Conservation (phyloP, 2,888 invertebrate genomes). For the Sarcophaga rosellei region DNA sequence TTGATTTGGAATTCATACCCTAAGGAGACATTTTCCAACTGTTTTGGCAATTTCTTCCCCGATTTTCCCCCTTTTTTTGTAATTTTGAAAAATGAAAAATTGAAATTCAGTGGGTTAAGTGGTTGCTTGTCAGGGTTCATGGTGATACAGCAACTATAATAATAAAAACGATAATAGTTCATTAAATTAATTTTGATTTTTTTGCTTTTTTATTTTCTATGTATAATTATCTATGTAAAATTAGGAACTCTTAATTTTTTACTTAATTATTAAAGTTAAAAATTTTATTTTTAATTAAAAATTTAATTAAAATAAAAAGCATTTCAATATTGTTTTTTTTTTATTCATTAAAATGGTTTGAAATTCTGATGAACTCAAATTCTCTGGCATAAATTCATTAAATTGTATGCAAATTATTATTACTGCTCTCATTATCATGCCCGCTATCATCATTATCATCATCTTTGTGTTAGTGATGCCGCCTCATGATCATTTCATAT, state of each 20-base stretch:
- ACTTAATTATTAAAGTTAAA: not conserved
- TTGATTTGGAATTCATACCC: not conserved
- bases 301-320: slow-evolving; percentile 4
- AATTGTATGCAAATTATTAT: slow-evolving; percentile 29
- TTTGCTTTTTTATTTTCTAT: too few species aligned
- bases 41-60: not conserved
- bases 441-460: not conserved
- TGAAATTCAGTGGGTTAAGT: slow-evolving; percentile 10
- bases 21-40: slow-evolving; percentile 21
- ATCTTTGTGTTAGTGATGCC: not conserved
- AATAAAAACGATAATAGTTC: slow-evolving; percentile 23
- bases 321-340: not conserved
- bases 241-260: not conserved
- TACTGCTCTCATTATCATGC: slow-evolving; percentile 4
- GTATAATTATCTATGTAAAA: too few species aligned
- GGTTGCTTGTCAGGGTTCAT: slow-evolving; percentile 1
- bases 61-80: not conserved
- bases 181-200: slow-evolving; percentile 36
- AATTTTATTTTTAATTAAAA: not conserved
- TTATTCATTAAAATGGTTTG: slow-evolving; percentile 4
- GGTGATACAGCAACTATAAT: too few species aligned
- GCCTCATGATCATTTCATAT: not conserved
- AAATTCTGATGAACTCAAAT: slow-evolving; percentile 1
- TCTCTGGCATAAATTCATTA: slow-evolving; percentile 9
- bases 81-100: not conserved